Conservation (phyloP, 2,888 invertebrate species). For the Unio delphinus region DNA sequence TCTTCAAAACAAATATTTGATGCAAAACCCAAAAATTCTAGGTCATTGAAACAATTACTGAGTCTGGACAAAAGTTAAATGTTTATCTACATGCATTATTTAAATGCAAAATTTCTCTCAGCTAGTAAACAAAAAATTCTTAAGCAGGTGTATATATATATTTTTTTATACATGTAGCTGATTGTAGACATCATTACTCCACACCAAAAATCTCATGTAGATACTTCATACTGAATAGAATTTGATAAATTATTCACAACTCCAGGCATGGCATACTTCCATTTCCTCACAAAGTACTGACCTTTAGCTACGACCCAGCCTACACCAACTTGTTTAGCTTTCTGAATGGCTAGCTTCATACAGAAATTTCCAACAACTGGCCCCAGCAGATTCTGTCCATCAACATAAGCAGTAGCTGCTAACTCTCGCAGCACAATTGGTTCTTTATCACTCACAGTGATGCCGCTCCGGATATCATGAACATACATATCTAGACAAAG, state of each 20-base stretch:
- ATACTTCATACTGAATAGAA: too few relatives aligned
- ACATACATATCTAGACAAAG: slow-evolving; percentile 81
- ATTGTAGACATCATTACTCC: too few relatives aligned
- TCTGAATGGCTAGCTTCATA: slow-evolving; percentile 81
- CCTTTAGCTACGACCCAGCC: slow-evolving; percentile 87
- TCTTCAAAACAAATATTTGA: too few relatives aligned
- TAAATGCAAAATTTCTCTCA: too few relatives aligned
- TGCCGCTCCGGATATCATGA: slow-evolving; percentile 80
- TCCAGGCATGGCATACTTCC: background rate
- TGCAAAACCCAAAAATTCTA: too few relatives aligned
- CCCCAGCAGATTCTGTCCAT: slow-evolving; percentile 81
- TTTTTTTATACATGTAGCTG: too few relatives aligned
- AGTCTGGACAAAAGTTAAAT: too few relatives aligned
- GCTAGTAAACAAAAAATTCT: too few relatives aligned
- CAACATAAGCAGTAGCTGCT: slow-evolving; percentile 77
- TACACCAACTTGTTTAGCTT: slow-evolving; percentile 84
- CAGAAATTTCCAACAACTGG: slow-evolving; percentile 71
- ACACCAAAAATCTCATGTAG: too few relatives aligned
- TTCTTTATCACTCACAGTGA: slow-evolving; percentile 74
- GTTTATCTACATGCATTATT: too few relatives aligned
- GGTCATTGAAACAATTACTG: too few relatives aligned
- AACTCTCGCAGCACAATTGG: slow-evolving; percentile 82
- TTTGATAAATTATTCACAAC: background rate
- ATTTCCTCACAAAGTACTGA: slow-evolving; percentile 50
- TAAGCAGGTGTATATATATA: too few relatives aligned